phyloP scores from a whole-genome alignment of 2,113 vertebrate genomes.

The Pteronura brasiliensis region DNA sequence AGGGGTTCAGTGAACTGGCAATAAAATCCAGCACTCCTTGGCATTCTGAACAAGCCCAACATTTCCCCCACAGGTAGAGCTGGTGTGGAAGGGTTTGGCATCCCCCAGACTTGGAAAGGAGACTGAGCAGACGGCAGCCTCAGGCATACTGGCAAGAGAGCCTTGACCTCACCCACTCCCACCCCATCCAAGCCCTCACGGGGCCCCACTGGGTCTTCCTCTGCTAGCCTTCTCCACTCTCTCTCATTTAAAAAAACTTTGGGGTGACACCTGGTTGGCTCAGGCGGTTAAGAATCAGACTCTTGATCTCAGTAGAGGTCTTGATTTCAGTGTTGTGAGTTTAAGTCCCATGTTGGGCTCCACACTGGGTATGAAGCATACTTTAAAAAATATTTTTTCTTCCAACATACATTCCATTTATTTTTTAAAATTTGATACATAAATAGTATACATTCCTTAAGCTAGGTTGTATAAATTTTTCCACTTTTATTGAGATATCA shows the following conservation, averaged over 20 bases:
- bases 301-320: neutral
- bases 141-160: neutral
- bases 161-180: neutral
- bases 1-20: neutral
- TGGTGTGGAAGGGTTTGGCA: neutral
- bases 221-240: neutral
- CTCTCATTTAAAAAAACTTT: neutral
- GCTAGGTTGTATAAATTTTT: neutral
- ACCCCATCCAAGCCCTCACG: neutral
- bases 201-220: neutral
- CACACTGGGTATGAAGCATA: neutral
- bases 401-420: neutral
- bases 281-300: neutral
- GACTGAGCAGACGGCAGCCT: neutral
- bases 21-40: conserved; percentile 21
- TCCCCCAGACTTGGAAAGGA: neutral
- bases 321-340: neutral
- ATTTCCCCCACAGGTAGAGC: conserved; percentile 1
- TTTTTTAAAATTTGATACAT: neutral
- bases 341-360: neutral
- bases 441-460: neutral
- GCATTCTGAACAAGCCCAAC: neutral
- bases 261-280: neutral
- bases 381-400: neutral
- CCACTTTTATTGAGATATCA: neutral